phyloP scores from a whole-genome alignment of 2,888 invertebrate genomes.

The Drosophila limbata region DNA sequence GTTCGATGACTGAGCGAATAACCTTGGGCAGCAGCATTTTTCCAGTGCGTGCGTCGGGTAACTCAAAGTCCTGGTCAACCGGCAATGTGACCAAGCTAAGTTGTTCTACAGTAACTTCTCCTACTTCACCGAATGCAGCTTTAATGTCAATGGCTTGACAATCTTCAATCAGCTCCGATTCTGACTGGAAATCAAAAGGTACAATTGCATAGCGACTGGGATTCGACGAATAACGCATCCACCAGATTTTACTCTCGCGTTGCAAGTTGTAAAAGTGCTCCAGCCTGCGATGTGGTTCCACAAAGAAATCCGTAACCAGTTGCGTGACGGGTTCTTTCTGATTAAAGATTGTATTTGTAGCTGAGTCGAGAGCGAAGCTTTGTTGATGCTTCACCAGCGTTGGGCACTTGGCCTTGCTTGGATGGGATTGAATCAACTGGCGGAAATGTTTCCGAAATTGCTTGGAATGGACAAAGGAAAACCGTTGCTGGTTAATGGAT shows the following conservation, averaged over 20 bases:
- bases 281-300: constrained; percentile 83
- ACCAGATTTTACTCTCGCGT: constrained; percentile 92
- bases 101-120: constrained; percentile 88
- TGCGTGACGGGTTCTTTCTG: constrained; percentile 38
- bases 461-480: constrained; percentile 80
- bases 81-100: constrained; percentile 85
- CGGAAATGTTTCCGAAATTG: constrained; percentile 61
- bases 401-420: constrained; percentile 72
- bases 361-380: not conserved
- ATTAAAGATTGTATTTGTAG: constrained; percentile 38
- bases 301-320: constrained; percentile 78
- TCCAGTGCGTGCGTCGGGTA: constrained; percentile 61
- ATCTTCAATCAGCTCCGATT: constrained; percentile 11
- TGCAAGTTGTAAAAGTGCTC: constrained; percentile 91
- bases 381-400: constrained; percentile 68
- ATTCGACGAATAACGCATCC: constrained; percentile 92
- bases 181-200: constrained; percentile 81
- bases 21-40: constrained; percentile 64
- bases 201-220: constrained; percentile 89
- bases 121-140: constrained; percentile 89
- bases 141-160: constrained; percentile 87
- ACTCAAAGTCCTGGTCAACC: constrained; percentile 42
- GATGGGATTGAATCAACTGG: constrained; percentile 53
- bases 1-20: constrained; percentile 79
- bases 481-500: constrained; percentile 35